phyloP scores from a whole-genome alignment of 2,888 invertebrate genomes.

The Cryptosula pallasiana region DNA sequence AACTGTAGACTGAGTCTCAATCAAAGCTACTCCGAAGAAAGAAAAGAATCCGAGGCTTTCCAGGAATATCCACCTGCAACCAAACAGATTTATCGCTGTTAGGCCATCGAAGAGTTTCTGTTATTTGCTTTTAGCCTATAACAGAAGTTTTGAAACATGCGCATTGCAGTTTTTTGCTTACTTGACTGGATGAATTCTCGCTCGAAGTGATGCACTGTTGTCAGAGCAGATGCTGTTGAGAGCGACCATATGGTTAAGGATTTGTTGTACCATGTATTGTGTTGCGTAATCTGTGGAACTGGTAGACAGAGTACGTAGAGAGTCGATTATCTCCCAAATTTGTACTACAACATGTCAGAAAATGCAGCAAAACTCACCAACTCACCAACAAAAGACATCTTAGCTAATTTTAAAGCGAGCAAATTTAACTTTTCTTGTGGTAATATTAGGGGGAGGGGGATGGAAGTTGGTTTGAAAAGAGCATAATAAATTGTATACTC shows the following conservation, averaged over 20 bases:
- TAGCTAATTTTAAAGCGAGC: not conserved
- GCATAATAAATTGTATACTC: no score
- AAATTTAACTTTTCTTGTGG: no score
- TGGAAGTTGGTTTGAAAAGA: no score
- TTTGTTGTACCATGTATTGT: constrained; percentile 31
- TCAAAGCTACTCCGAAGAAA: constrained; percentile 14
- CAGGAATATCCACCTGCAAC: not conserved
- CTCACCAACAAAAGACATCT: no score
- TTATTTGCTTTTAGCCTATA: no score
- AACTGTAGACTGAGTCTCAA: not conserved
- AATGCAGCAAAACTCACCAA: no score
- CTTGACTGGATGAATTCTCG: constrained; percentile 41
- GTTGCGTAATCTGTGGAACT: constrained; percentile 6
- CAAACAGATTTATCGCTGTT: no score
- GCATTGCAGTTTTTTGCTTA: constrained; percentile 33
- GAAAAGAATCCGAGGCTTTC: constrained; percentile 14
- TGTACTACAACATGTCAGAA: constrained; percentile 31
- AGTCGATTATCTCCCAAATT: constrained; percentile 39
- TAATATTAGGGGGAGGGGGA: no score
- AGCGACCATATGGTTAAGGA: constrained; percentile 34
- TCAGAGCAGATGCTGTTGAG: constrained; percentile 43
- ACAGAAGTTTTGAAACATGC: no score
- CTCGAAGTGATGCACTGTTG: constrained; percentile 36
- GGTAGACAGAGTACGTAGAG: constrained; percentile 26
- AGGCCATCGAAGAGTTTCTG: no score